Conservation (phyloP, 2,888 invertebrate genomes). For the Mythimna pallens region DNA sequence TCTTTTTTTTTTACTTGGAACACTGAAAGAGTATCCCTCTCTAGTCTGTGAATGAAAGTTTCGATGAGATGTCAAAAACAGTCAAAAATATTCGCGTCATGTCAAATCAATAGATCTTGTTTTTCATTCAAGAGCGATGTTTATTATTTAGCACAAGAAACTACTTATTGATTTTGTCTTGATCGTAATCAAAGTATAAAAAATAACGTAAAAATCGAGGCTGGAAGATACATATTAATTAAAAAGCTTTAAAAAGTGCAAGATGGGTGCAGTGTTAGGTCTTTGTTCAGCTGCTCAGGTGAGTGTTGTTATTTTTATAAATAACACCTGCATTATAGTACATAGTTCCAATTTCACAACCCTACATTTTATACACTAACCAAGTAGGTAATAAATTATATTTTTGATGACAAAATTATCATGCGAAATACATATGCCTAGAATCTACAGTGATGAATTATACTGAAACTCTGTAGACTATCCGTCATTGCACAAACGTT, state of each 20-base stretch:
- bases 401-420: background rate
- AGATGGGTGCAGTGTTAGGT: conserved; percentile 92
- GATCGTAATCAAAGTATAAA: background rate
- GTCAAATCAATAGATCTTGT: conserved; percentile 46
- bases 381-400: background rate
- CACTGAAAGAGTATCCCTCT: conserved; percentile 9
- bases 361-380: background rate
- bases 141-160: background rate
- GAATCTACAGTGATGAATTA: background rate
- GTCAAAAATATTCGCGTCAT: conserved; percentile 32
- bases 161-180: conserved; percentile 38
- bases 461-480: background rate
- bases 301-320: conserved; percentile 59
- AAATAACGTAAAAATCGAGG: conserved; percentile 21
- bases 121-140: conserved; percentile 25
- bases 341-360: background rate
- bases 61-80: conserved; percentile 25
- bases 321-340: background rate
- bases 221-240: background rate
- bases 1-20: conserved; percentile 21
- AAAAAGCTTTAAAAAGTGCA: conserved; percentile 10
- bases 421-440: background rate
- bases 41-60: too few relatives aligned
- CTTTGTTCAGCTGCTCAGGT: conserved; percentile 92
- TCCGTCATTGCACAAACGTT: too few relatives aligned